Conservation (phyloP, 2,797 vertebrate genomes). For the Poeciliopsis gracilis region DNA sequence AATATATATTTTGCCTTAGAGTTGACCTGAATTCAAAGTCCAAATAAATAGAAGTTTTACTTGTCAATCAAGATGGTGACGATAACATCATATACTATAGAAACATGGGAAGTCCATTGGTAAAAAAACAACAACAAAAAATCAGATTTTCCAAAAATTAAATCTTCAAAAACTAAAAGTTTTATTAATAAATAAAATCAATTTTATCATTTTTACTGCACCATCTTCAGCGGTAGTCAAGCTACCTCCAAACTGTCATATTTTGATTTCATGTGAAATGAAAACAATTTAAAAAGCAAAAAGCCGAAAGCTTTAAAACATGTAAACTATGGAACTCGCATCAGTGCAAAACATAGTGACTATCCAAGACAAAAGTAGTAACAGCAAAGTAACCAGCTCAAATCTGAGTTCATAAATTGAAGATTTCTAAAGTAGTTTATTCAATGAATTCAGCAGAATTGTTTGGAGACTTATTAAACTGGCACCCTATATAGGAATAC, state of each 20-base stretch:
- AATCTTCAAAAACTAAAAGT: too few relatives aligned
- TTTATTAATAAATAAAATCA: too few relatives aligned
- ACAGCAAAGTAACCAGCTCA: not conserved
- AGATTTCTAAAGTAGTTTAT: not conserved
- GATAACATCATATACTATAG: too few relatives aligned
- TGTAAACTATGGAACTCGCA: not conserved
- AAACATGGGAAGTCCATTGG: too few relatives aligned
- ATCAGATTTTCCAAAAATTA: too few relatives aligned
- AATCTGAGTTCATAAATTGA: not conserved
- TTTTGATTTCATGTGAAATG: not conserved
- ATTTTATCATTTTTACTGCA: not conserved
- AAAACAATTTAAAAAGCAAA: not conserved
- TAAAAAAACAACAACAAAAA: too few relatives aligned
- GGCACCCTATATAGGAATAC: not conserved
- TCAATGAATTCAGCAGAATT: not conserved
- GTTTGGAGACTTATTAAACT: not conserved
- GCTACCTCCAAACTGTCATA: not conserved
- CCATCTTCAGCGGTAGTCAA: too few relatives aligned
- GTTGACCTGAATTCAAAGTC: too few relatives aligned
- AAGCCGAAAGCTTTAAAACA: not conserved
- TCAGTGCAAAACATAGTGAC: not conserved
- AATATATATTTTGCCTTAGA: too few relatives aligned
- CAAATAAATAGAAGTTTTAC: too few relatives aligned
- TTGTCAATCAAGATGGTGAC: too few relatives aligned
- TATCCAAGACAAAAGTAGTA: not conserved